Evolutionary conservation across 1,140 invertebrate genomes (phyloP).

Genomic region (Schlechtendalia chinensis): DNA sequence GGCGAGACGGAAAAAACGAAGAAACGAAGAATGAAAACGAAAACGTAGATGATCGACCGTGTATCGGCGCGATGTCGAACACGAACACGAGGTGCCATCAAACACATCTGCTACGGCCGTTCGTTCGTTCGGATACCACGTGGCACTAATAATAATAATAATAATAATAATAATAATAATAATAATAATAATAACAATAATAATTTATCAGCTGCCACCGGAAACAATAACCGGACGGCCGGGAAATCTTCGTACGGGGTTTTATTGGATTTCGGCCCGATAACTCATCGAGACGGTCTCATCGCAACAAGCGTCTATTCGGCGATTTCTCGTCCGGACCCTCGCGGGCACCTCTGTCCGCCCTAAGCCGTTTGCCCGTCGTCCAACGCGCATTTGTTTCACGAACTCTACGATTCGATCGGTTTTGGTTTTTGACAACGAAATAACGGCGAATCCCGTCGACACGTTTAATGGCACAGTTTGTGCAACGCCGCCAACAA

Average conservation of each 20-base stretch:
- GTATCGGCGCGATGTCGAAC: constrained; percentile 43
- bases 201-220: constrained; percentile 49
- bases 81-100: constrained; percentile 43
- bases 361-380: too few relatives aligned
- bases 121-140: too few relatives aligned
- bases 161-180: too few relatives aligned
- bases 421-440: too few relatives aligned
- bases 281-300: constrained; percentile 45
- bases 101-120: constrained; percentile 31
- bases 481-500: too few relatives aligned
- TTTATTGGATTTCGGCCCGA: constrained; percentile 36
- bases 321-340: neutral
- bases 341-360: too few relatives aligned
- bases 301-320: constrained; percentile 36
- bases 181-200: too few relatives aligned
- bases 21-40: constrained; percentile 12
- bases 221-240: constrained; percentile 46
- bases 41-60: constrained; percentile 46
- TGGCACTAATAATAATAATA: too few relatives aligned
- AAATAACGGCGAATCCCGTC: too few relatives aligned
- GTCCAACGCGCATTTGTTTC: too few relatives aligned
- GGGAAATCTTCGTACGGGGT: constrained; percentile 41
- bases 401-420: too few relatives aligned
- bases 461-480: too few relatives aligned
- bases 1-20: neutral